Conservation (phyloP, 2,113 vertebrate species). For the Irena cyanogastra region DNA sequence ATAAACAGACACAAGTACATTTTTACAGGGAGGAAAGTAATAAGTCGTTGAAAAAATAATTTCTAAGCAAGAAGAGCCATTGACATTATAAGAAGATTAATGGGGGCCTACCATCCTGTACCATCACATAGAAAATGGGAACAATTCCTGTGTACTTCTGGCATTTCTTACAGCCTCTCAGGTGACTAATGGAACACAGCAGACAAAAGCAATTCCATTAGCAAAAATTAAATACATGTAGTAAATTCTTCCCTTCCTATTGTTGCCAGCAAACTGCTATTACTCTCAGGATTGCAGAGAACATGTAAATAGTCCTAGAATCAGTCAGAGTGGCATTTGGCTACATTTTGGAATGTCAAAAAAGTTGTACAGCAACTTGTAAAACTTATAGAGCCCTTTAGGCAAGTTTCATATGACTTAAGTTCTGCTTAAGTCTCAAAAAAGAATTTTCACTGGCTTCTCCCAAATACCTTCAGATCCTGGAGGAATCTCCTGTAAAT, state of each 20-base stretch:
- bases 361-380: neutral
- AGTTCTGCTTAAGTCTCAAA: neutral
- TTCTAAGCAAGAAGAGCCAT: neutral
- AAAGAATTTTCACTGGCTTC: neutral
- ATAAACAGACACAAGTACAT: neutral
- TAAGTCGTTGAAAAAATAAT: neutral
- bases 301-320: neutral
- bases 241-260: neutral
- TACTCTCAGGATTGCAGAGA: neutral
- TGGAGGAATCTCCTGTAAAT: neutral
- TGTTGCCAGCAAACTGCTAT: neutral
- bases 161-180: neutral
- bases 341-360: neutral
- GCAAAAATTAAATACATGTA: neutral
- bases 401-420: neutral
- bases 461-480: neutral
- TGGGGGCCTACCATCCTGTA: neutral
- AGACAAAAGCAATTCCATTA: neutral
- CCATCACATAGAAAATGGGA: neutral
- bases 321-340: neutral
- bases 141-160: neutral
- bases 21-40: neutral
- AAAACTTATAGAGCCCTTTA: neutral
- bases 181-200: neutral
- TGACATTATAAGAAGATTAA: neutral